These are phyloP conservation scores for Potamilus streckersoni DNA, from an alignment of 1,140 invertebrate species.

Conservation along the genomic window DNA sequence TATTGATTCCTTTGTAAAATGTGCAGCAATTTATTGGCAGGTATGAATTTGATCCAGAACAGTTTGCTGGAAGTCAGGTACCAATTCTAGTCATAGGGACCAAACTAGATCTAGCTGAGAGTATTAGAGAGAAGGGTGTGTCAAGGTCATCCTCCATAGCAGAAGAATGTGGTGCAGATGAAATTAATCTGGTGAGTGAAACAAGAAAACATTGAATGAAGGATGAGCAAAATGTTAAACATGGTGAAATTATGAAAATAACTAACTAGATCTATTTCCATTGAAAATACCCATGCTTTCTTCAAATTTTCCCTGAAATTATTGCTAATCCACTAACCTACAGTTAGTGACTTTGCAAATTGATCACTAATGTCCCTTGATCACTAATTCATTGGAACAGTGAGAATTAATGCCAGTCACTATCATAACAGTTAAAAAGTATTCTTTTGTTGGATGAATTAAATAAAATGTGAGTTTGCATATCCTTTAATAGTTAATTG, in stretches of 20 bases:
- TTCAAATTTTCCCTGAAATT: not conserved
- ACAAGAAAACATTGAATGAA: too few relatives aligned
- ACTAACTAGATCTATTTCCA: not conserved
- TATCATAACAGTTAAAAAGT: too few relatives aligned
- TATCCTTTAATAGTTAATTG: too few relatives aligned
- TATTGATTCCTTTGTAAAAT: not conserved
- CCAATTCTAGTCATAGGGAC: constrained; percentile 95
- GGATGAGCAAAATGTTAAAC: not conserved
- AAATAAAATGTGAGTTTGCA: too few relatives aligned
- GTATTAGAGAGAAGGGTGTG: constrained; percentile 64
- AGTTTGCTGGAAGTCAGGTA: constrained; percentile 82
- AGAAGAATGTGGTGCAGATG: constrained; percentile 92
- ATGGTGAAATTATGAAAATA: not conserved
- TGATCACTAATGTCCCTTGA: too few relatives aligned
- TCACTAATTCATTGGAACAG: too few relatives aligned
- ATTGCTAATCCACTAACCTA: not conserved
- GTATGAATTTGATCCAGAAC: constrained; percentile 89
- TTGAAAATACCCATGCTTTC: not conserved
- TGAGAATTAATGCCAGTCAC: too few relatives aligned
- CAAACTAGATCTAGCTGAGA: constrained; percentile 86
- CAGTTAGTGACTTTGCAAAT: not conserved
- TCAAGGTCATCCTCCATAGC: constrained; percentile 80
- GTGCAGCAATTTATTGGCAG: constrained; percentile 31
- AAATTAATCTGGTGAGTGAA: constrained; percentile 81
- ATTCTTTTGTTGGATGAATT: too few relatives aligned